Conservation (phyloP, 2,113 vertebrate species). For the Dasyprocta punctata region DNA sequence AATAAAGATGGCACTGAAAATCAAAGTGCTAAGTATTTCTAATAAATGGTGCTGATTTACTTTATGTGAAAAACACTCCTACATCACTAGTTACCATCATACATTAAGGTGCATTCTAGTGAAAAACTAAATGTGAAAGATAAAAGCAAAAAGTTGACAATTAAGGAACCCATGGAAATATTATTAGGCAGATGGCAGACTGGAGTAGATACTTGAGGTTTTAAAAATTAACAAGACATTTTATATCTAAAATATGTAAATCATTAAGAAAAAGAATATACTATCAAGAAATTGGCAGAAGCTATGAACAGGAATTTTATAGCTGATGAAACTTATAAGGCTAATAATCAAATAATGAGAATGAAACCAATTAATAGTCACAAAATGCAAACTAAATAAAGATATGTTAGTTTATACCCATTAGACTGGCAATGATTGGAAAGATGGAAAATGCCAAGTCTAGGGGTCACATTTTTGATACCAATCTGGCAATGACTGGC, state of each 20-base stretch:
- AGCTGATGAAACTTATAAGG: conserved; percentile 1
- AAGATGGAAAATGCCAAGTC: neutral
- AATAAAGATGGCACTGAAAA: neutral
- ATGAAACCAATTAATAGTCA: neutral
- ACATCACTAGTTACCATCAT: neutral
- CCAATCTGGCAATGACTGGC: neutral
- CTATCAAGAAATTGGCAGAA: neutral
- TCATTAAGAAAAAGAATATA: neutral
- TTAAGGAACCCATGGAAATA: neutral
- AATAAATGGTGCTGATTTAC: neutral
- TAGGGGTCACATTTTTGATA: neutral
- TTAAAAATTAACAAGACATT: neutral
- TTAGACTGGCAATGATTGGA: neutral
- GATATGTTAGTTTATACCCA: neutral
- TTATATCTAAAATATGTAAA: neutral
- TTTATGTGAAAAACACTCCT: no score
- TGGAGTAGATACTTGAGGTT: neutral
- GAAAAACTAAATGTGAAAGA: neutral
- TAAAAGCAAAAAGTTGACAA: neutral
- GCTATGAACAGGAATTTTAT: neutral
- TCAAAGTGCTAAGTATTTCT: neutral
- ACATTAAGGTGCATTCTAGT: neutral
- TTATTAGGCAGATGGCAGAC: neutral
- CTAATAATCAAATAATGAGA: neutral
- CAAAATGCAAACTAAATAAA: conserved; percentile 27